These are phyloP conservation scores for Sarcophilus harrisii DNA, from an alignment of 2,797 vertebrate genomes.

Conservation along the genomic window DNA sequence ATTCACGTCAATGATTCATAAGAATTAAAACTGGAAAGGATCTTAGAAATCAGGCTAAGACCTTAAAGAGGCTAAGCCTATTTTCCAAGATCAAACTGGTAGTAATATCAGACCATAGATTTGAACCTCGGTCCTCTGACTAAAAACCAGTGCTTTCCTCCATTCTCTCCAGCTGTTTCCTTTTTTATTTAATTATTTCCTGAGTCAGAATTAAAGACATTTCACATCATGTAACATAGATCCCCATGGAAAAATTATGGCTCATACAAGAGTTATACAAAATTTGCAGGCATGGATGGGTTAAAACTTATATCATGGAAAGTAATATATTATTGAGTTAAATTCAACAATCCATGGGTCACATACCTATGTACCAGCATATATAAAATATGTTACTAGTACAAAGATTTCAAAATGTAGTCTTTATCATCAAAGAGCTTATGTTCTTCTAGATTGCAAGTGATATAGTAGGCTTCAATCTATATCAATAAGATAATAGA, in stretches of 20 bases:
- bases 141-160: neutral
- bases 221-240: neutral
- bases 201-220: neutral
- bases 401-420: neutral
- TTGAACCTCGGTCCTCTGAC: neutral
- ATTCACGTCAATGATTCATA: neutral
- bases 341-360: neutral
- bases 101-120: neutral
- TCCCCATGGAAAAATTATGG: neutral
- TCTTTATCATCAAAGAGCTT: neutral
- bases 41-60: neutral
- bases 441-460: neutral
- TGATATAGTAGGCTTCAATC: neutral
- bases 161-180: neutral
- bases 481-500: neutral
- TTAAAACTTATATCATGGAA: neutral
- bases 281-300: neutral
- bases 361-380: neutral
- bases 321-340: neutral
- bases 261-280: neutral
- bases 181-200: neutral
- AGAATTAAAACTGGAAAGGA: neutral
- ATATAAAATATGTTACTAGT: neutral
- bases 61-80: neutral
- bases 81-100: neutral